Evolutionary conservation across 2,797 vertebrate genomes (phyloP).

Genomic region (Sebastes matsubarae): DNA sequence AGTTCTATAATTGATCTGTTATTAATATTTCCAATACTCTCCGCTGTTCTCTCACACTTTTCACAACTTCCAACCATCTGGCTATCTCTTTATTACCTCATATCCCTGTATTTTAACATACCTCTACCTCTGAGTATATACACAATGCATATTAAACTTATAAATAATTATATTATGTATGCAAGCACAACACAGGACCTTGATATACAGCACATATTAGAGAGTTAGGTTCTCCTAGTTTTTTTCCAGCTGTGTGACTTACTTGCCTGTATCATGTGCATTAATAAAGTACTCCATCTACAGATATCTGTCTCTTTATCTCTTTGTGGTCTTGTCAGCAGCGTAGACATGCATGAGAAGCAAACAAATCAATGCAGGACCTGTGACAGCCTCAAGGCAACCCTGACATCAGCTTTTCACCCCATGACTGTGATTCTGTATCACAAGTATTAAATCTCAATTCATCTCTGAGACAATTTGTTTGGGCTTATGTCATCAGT

Average conservation of each 20-base stretch:
- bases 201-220: not conserved
- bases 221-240: not conserved
- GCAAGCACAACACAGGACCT: not conserved
- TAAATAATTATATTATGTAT: not conserved
- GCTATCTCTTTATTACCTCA: too few relatives aligned
- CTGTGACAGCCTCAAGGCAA: slow-evolving; percentile 44
- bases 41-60: not conserved
- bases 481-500: not conserved
- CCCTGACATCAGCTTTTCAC: not conserved
- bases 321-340: not conserved
- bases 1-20: not conserved
- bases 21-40: not conserved
- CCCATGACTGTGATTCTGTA: slow-evolving; percentile 29
- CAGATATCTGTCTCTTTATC: not conserved
- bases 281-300: not conserved
- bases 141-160: not conserved
- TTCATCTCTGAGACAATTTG: not conserved
- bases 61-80: not conserved
- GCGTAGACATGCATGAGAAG: not conserved
- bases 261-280: not conserved
- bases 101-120: not conserved
- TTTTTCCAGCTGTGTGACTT: not conserved
- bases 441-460: slow-evolving; percentile 23
- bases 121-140: not conserved
- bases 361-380: slow-evolving; percentile 28